Percentiles rank a stretch among this genome's conserved stretches.
phyloP scores from a whole-genome alignment of 2,113 vertebrate genomes.

The Burhinus oedicnemus region DNA sequence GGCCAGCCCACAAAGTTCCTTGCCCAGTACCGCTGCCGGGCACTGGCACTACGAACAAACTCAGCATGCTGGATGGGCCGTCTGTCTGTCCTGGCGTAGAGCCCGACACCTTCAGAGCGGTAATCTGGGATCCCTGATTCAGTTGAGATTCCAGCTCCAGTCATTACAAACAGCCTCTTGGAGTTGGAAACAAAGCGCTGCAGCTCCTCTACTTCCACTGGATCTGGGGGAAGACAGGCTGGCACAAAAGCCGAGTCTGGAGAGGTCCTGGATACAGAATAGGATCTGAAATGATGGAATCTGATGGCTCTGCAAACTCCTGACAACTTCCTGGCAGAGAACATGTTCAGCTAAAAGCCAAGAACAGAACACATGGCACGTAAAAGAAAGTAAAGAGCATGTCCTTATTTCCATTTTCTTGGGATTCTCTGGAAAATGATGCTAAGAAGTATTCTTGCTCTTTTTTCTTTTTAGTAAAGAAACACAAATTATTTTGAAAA shows the following conservation, averaged over 20 bases:
- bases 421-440: not conserved
- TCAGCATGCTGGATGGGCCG: constrained; percentile 87
- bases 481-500: not conserved
- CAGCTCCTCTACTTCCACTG: constrained; percentile 77
- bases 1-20: constrained; percentile 96
- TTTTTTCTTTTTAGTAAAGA: not conserved
- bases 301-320: not conserved
- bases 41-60: constrained; percentile 82
- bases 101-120: constrained; percentile 90
- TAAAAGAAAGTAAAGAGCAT: not conserved
- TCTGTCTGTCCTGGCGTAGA: constrained; percentile 88
- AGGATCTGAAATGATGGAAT: not conserved
- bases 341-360: constrained; percentile 25
- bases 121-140: constrained; percentile 98
- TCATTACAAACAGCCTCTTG: constrained; percentile 86
- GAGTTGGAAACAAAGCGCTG: constrained; percentile 84
- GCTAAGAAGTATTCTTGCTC: not conserved
- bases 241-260: constrained; percentile 81
- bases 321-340: not conserved
- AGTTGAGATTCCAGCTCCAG: constrained; percentile 91
- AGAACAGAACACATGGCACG: not conserved
- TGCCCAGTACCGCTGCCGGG: constrained; percentile 95
- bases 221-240: constrained; percentile 78
- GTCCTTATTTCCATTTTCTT: not conserved
- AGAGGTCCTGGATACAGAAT: not conserved